Percentiles rank a stretch among this genome's conserved stretches.
These are phyloP conservation scores for Xestia c-nigrum DNA, from an alignment of 2,888 invertebrate species.

Conservation along the genomic window DNA sequence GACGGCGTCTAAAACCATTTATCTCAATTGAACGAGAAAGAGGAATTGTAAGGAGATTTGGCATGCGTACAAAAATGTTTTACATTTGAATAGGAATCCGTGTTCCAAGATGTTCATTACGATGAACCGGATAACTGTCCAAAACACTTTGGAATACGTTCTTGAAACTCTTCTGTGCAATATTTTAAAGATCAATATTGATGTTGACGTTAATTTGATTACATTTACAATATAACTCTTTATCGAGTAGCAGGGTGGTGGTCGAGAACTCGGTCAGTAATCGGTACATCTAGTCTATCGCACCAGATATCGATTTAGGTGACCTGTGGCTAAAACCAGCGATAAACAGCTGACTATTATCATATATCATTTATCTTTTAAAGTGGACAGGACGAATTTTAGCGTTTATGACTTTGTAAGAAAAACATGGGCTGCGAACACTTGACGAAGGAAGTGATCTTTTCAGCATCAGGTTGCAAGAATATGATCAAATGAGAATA, in stretches of 20 bases:
- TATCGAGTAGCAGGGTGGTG: conserved; percentile 7
- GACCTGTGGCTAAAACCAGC: neutral
- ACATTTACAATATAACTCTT: neutral
- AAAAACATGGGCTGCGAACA: no score
- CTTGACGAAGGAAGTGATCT: neutral
- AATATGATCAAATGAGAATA: neutral
- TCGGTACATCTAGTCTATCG: conserved; percentile 1
- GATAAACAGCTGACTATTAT: conserved; percentile 13
- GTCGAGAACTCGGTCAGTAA: conserved; percentile 1
- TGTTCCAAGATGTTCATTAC: conserved; percentile 30
- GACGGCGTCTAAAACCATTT: conserved; percentile 41
- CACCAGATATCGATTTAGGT: conserved; percentile 34
- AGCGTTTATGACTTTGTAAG: neutral
- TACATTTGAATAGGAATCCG: conserved; percentile 50
- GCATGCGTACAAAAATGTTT: conserved; percentile 60
- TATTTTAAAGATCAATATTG: conserved; percentile 1
- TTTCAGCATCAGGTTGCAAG: neutral
- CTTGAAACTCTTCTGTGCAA: neutral
- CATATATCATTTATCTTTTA: neutral
- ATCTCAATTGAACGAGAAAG: conserved; percentile 45
- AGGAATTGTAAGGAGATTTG: conserved; percentile 49
- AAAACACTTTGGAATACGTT: conserved; percentile 20
- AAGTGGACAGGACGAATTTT: neutral
- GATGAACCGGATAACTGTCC: conserved; percentile 12
- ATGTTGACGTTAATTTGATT: neutral